Evolutionary conservation across 2,888 invertebrate genomes (phyloP).

Genomic region (Drosophila paucipuncta): DNA sequence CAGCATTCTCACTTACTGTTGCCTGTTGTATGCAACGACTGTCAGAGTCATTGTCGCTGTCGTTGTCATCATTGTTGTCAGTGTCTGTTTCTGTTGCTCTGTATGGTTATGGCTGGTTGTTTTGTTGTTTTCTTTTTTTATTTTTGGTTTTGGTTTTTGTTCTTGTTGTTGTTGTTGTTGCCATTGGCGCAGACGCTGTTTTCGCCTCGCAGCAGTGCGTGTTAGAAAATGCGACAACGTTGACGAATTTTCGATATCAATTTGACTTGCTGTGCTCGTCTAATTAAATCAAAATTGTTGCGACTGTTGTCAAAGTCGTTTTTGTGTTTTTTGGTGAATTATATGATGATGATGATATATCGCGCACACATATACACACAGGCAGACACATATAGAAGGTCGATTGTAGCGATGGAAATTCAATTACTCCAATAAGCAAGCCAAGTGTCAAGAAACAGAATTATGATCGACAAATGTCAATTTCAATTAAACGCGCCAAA

Average conservation of each 20-base stretch:
- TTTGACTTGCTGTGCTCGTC: slow-evolving; percentile 58
- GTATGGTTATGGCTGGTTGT: slow-evolving; percentile 15
- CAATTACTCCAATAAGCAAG: slow-evolving; percentile 63
- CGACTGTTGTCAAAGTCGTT: slow-evolving; percentile 21
- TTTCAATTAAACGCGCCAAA: slow-evolving; percentile 63
- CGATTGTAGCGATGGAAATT: slow-evolving; percentile 57
- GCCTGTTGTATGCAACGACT: slow-evolving; percentile 20
- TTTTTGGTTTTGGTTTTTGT: background rate
- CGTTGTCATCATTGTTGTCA: slow-evolving; percentile 33
- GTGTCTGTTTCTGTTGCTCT: slow-evolving; percentile 21
- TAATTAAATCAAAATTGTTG: slow-evolving; percentile 72
- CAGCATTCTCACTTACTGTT: slow-evolving; percentile 16
- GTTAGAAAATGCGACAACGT: slow-evolving; percentile 44
- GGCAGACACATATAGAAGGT: slow-evolving; percentile 15
- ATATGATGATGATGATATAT: slow-evolving; percentile 13
- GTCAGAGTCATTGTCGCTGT: slow-evolving; percentile 33
- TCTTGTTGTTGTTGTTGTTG: background rate
- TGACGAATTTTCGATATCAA: slow-evolving; percentile 51
- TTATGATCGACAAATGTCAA: slow-evolving; percentile 65
- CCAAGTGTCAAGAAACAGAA: slow-evolving; percentile 63
- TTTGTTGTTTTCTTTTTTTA: background rate
- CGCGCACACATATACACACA: background rate
- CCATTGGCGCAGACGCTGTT: slow-evolving; percentile 3
- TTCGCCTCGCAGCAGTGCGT: slow-evolving; percentile 30
- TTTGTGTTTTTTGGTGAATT: slow-evolving; percentile 25